Evolutionary conservation across 2,888 invertebrate species (phyloP).

Genomic region (Geophilus truncorum): DNA sequence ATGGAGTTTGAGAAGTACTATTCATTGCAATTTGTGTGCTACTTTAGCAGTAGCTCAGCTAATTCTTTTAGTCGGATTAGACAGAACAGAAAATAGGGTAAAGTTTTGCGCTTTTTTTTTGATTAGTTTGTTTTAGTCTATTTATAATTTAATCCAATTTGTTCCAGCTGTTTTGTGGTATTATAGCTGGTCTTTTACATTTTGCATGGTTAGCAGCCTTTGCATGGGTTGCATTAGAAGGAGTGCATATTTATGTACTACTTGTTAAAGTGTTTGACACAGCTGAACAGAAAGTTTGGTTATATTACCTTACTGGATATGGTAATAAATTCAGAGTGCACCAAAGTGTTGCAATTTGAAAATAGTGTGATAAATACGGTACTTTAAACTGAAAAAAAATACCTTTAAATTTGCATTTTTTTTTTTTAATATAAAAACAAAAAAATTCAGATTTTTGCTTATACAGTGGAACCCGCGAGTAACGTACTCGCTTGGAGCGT

Average conservation of each 20-base stretch:
- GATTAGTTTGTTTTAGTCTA: too few species aligned
- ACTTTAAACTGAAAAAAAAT: too few species aligned
- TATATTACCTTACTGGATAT: conserved; percentile 38
- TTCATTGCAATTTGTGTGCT: conserved; percentile 38
- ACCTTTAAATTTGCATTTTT: not conserved
- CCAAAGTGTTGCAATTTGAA: too few species aligned
- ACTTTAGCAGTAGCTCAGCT: conserved; percentile 37
- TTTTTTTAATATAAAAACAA: conserved; percentile 13
- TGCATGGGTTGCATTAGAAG: conserved; percentile 39
- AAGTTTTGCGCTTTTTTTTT: too few species aligned
- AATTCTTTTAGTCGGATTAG: conserved; percentile 36
- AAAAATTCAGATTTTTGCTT: not conserved
- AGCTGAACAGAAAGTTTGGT: conserved; percentile 35
- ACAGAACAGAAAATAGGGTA: conserved; percentile 38
- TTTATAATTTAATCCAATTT: not conserved
- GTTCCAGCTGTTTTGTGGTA: conserved; percentile 34
- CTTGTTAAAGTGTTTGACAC: conserved; percentile 39
- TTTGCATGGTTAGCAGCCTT: conserved; percentile 39
- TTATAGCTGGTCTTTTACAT: conserved; percentile 38
- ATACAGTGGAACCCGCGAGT: too few species aligned
- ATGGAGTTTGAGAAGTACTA: conserved; percentile 37
- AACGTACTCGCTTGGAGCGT: too few species aligned
- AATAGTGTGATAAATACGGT: too few species aligned
- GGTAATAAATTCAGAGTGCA: conserved; percentile 35
- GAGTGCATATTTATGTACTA: conserved; percentile 38